Conservation (phyloP, 2,888 invertebrate genomes). For the Tineola bisselliella region DNA sequence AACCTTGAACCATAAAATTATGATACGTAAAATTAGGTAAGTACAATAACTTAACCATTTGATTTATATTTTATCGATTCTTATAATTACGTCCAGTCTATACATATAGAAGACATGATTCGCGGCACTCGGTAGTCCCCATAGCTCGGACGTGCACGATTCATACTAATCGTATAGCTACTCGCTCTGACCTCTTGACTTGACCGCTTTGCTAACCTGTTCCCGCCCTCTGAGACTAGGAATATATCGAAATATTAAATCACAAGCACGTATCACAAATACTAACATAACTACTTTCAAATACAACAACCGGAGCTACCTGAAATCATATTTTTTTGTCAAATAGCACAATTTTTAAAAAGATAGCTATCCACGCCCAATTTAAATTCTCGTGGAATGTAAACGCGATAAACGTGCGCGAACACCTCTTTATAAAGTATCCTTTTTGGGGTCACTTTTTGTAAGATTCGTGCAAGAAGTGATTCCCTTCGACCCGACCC, state of each 20-base stretch:
- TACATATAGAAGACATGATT: background rate
- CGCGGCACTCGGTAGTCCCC: constrained; percentile 11
- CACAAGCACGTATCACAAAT: background rate
- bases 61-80: background rate
- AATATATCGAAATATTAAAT: constrained; percentile 10
- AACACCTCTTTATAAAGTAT: constrained; percentile 52
- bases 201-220: constrained; percentile 12
- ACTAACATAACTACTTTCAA: background rate
- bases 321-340: background rate
- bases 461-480: constrained; percentile 37
- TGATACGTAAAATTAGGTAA: no score
- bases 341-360: background rate
- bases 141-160: constrained; percentile 11
- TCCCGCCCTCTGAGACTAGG: constrained; percentile 7
- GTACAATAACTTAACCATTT: no score
- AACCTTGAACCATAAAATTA: no score
- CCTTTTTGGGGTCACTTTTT: constrained; percentile 21
- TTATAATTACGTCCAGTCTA: background rate
- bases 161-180: constrained; percentile 5
- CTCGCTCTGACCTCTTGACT: constrained; percentile 12
- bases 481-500: constrained; percentile 29
- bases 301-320: background rate
- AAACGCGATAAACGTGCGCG: constrained; percentile 64
- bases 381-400: constrained; percentile 46
- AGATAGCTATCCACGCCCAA: constrained; percentile 9